These are phyloP conservation scores for Leuctra nigra DNA, from an alignment of 2,888 invertebrate genomes.

Conservation along the genomic window DNA sequence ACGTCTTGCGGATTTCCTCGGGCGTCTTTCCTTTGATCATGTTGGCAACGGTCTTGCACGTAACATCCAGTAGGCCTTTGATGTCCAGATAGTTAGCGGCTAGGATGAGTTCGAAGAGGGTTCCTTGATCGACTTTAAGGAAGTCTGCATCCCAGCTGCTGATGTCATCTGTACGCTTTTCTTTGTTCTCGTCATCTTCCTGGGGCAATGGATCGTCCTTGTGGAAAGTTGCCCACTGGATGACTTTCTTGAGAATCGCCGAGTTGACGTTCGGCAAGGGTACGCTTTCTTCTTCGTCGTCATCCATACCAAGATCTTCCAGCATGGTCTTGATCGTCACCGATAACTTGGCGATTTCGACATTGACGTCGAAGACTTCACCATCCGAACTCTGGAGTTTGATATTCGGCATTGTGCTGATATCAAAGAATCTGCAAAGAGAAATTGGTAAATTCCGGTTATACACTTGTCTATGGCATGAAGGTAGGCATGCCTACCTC, in stretches of 20 bases:
- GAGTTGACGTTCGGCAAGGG: constrained; percentile 97
- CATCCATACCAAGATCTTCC: constrained; percentile 88
- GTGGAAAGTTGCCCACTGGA: constrained; percentile 89
- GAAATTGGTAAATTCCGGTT: no score
- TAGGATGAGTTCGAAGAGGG: constrained; percentile 90
- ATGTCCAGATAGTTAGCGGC: constrained; percentile 97
- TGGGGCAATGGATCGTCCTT: constrained; percentile 94
- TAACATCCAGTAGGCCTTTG: constrained; percentile 90
- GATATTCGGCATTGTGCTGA: constrained; percentile 95
- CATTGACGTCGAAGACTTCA: constrained; percentile 92
- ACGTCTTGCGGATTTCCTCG: constrained; percentile 93
- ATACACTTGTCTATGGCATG: no score
- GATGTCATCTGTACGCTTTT: constrained; percentile 98
- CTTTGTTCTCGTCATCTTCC: constrained; percentile 96
- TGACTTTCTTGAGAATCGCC: constrained; percentile 89
- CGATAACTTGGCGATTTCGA: constrained; percentile 95
- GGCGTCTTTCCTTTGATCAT: constrained; percentile 99
- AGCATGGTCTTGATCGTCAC: constrained; percentile 98
- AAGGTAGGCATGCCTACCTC: no score
- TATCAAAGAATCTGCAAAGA: no score
- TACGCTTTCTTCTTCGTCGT: constrained; percentile 89
- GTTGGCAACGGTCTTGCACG: constrained; percentile 97
- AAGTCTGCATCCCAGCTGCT: constrained; percentile 99
- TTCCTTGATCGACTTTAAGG: constrained; percentile 96
- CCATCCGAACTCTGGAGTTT: constrained; percentile 93